These are phyloP conservation scores for Ophion costatus DNA, from an alignment of 2,888 invertebrate genomes.

Conservation along the genomic window DNA sequence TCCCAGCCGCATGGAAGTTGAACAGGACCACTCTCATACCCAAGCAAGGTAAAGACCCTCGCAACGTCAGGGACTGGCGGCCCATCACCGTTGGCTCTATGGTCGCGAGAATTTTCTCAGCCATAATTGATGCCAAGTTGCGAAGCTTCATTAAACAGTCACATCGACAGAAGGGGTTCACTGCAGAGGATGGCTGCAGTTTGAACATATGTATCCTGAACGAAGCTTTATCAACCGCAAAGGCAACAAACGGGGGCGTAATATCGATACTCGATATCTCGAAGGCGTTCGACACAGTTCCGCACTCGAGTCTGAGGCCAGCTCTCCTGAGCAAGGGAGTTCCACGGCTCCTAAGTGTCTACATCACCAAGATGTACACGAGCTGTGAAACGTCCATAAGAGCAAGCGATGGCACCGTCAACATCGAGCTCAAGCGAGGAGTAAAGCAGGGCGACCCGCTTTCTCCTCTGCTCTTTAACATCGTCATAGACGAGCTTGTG, in stretches of 20 bases:
- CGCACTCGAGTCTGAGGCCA: constrained; percentile 42
- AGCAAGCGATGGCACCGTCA: not conserved
- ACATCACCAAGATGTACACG: not conserved
- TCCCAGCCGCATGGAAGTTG: not conserved
- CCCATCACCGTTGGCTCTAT: not conserved
- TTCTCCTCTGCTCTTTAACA: constrained; percentile 44
- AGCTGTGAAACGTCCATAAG: constrained; percentile 42
- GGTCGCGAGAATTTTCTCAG: not conserved
- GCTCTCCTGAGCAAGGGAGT: constrained; percentile 40
- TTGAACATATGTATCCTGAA: not conserved
- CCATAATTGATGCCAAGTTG: not conserved
- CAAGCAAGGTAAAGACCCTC: not conserved
- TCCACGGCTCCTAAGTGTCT: not conserved
- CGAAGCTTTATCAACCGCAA: not conserved
- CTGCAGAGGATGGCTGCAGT: not conserved
- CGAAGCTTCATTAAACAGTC: not conserved
- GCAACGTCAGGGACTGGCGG: not conserved
- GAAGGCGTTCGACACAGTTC: constrained; percentile 71
- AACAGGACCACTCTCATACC: not conserved
- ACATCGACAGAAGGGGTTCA: not conserved
- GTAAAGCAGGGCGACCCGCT: constrained; percentile 29
- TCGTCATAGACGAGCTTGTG: no score
- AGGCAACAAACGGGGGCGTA: not conserved
- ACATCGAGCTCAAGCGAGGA: constrained; percentile 23
- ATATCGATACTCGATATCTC: constrained; percentile 23